Conservation (phyloP, 2,797 vertebrate species). For the Pachyuromys duprasi region DNA sequence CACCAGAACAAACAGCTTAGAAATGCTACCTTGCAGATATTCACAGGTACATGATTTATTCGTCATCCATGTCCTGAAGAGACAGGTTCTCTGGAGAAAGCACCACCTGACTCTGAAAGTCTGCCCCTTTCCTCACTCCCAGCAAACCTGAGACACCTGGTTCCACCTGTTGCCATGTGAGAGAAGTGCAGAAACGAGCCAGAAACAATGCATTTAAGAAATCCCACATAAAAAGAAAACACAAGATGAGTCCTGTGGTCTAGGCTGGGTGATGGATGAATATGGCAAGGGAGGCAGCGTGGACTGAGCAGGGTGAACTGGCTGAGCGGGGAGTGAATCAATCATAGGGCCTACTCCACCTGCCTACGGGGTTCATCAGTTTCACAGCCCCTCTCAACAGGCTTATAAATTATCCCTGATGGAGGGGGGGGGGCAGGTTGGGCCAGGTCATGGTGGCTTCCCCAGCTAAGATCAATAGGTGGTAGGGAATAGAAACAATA, state of each 20-base stretch:
- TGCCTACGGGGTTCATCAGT: slow-evolving; percentile 86
- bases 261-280: slow-evolving; percentile 85
- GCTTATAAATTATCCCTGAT: slow-evolving; percentile 83
- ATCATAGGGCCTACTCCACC: slow-evolving; percentile 82
- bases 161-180: not conserved
- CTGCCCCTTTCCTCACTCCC: not conserved
- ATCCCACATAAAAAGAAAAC: slow-evolving; percentile 37
- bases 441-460: slow-evolving; percentile 73
- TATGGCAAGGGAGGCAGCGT: slow-evolving; percentile 66
- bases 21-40: not conserved
- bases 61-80: not conserved
- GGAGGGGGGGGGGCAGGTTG: slow-evolving; percentile 76
- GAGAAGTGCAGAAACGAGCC: not conserved
- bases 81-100: not conserved
- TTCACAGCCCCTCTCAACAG: slow-evolving; percentile 82
- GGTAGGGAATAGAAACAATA: slow-evolving; percentile 65
- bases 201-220: not conserved
- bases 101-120: not conserved
- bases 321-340: slow-evolving; percentile 87
- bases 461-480: slow-evolving; percentile 83
- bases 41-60: not conserved
- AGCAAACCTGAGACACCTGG: not conserved
- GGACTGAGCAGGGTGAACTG: slow-evolving; percentile 84
- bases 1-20: slow-evolving; percentile 13
- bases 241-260: slow-evolving; percentile 73